Conservation (phyloP, 2,888 invertebrate genomes). For the Tenthredo notha region DNA sequence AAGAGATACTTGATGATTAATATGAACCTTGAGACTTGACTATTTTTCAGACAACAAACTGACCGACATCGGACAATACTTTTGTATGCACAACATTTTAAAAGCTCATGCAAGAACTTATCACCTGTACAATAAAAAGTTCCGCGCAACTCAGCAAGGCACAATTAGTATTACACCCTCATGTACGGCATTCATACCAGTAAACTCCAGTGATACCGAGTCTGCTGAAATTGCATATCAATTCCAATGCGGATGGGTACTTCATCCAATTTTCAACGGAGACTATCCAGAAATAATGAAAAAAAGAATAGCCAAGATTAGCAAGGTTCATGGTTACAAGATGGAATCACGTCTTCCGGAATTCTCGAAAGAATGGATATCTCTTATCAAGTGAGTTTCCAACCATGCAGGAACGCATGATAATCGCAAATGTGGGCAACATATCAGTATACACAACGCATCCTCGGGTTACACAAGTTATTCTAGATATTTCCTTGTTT, state of each 20-base stretch:
- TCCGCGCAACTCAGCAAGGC: conserved; percentile 69
- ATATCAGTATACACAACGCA: background rate
- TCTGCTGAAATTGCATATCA: conserved; percentile 63
- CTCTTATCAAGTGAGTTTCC: conserved; percentile 48
- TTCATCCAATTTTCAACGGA: conserved; percentile 84
- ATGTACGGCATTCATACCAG: background rate
- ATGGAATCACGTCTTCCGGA: conserved; percentile 82
- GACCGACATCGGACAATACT: conserved; percentile 83
- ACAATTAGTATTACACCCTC: conserved; percentile 64
- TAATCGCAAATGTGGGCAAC: background rate
- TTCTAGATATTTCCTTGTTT: background rate
- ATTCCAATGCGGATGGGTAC: conserved; percentile 81
- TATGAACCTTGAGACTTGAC: background rate
- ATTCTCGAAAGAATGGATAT: conserved; percentile 77
- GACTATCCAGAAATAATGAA: conserved; percentile 85
- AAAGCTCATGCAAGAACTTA: conserved; percentile 81
- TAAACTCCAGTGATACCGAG: conserved; percentile 59
- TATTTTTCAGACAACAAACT: conserved; percentile 72
- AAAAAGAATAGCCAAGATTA: conserved; percentile 80
- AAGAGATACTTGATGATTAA: conserved; percentile 68
- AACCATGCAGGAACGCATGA: background rate
- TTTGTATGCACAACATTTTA: conserved; percentile 85
- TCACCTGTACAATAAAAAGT: conserved; percentile 31
- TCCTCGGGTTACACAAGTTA: background rate
- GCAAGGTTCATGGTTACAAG: conserved; percentile 81